A percentile compares a stretch with the other conserved stretches of the same genome.
Evolutionary conservation across 2,888 invertebrate genomes (phyloP).

Genomic region (Scaptomyza flava): DNA sequence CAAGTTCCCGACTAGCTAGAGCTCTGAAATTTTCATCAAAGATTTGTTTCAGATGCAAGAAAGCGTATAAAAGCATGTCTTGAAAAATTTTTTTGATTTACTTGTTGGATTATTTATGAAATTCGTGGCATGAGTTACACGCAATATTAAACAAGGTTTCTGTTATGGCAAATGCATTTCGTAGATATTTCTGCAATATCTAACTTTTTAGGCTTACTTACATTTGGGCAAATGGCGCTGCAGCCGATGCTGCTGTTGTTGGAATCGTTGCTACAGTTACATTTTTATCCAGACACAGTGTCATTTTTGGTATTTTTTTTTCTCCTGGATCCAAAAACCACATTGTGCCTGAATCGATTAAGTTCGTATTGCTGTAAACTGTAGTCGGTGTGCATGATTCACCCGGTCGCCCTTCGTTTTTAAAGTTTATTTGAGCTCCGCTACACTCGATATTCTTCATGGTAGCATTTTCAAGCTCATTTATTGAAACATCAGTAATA

Average conservation of each 20-base stretch:
- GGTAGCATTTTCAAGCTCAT: slow-evolving; percentile 69
- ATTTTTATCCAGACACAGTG: slow-evolving; percentile 41
- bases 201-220: slow-evolving; percentile 30
- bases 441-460: slow-evolving; percentile 17
- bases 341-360: slow-evolving; percentile 66
- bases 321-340: slow-evolving; percentile 73
- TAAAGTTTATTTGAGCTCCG: slow-evolving; percentile 33
- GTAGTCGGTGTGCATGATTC: background rate
- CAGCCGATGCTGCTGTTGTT: slow-evolving; percentile 14
- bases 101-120: too few relatives aligned
- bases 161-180: too few relatives aligned
- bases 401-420: background rate
- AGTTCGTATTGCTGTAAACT: slow-evolving; percentile 36
- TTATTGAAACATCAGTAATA: slow-evolving; percentile 80
- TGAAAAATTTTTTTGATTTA: too few relatives aligned
- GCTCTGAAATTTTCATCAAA: too few relatives aligned
- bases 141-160: too few relatives aligned
- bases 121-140: too few relatives aligned
- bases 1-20: too few relatives aligned
- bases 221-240: slow-evolving; percentile 27
- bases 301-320: slow-evolving; percentile 20
- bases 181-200: too few relatives aligned
- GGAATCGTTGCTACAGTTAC: slow-evolving; percentile 41
- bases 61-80: too few relatives aligned
- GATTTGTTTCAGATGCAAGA: too few relatives aligned